Evolutionary conservation across 2,888 invertebrate species (phyloP).

Genomic region (Leucoma salicis): DNA sequence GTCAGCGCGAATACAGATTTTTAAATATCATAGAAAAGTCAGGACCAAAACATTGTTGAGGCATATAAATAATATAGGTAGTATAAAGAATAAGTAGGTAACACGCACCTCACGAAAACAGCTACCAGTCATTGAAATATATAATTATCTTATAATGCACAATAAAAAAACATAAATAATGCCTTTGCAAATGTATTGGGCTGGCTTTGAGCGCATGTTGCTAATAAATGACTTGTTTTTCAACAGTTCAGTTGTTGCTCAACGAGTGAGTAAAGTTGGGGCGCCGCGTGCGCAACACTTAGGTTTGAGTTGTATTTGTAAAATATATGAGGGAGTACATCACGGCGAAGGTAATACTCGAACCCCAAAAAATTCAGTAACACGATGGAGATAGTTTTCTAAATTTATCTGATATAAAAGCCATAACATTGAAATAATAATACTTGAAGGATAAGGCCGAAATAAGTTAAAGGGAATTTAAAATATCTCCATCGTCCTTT

Average conservation of each 20-base stretch:
- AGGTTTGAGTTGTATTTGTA: conserved; percentile 81
- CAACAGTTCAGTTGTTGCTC: conserved; percentile 81
- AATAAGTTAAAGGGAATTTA: conserved; percentile 17
- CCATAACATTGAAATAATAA: neutral
- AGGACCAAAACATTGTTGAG: conserved; percentile 67
- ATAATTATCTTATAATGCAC: conserved; percentile 5
- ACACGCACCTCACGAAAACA: no score
- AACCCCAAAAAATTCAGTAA: conserved; percentile 72
- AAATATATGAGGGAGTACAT: conserved; percentile 78
- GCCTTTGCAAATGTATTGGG: conserved; percentile 68
- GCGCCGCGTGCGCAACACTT: conserved; percentile 81
- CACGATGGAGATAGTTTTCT: conserved; percentile 55
- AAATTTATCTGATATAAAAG: neutral
- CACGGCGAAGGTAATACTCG: conserved; percentile 76
- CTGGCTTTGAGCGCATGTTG: conserved; percentile 78
- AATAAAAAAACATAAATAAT: conserved; percentile 22
- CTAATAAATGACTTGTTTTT: conserved; percentile 82
- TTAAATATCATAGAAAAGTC: conserved; percentile 70
- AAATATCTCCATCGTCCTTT: conserved; percentile 61
- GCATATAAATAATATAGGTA: conserved; percentile 39
- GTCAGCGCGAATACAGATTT: conserved; percentile 63
- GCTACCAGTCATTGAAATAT: neutral
- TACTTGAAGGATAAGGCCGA: neutral
- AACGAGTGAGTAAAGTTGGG: conserved; percentile 80
- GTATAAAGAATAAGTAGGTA: conserved; percentile 1